Base-by-base conservation (phyloP, 2,113 vertebrate species). In the Malurus melanocephalus region DNA sequence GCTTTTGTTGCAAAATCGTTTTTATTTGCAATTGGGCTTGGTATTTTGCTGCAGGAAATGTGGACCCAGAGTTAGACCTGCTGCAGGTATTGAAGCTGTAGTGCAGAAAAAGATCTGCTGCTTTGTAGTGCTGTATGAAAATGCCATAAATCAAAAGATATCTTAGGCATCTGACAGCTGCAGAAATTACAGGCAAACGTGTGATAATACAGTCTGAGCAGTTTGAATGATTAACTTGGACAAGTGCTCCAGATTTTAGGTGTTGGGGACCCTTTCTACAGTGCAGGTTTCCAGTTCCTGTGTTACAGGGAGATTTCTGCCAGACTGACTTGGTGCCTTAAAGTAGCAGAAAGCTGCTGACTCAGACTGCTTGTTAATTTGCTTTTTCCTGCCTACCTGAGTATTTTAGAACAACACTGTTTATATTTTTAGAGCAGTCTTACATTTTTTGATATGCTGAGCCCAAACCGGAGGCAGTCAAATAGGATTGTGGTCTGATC, bases 121-220 rank as follows among this genome's bases (percentile, higher is more conserved):
- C 32, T 80, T 61, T 38, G 13, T 21, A 13, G 20, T 33, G 23
- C 30, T 27, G 0, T 22, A 5, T 30, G 23, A 40, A 69, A 16
- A 11, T 20, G 52, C 20, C 16, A 23, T 75, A 56, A 81, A 87
- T 67, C 20, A 75, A 59, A 88, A 59, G 56, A 28, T 5, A 19
- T 27, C 12, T 16, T 18, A 9, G 0, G 3, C 20, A 24, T 66
- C 53, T 0, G 17, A 33, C 67, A 87, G 40, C 26, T 46, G 33
- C 46, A 43, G 56, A 79, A 87, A 52, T 52, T n/a, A 24, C 16
- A 46, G 11, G 14, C 28, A 9, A 65, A 33, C 23, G 3, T 28
- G 32, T 69, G 69, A 28, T 65, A 24, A 27, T 7, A 4, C 46
- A 59, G 3, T 10, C 57, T 35, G 43, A 82, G 26, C 45, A 49